Percentiles rank a stretch among this genome's conserved stretches.
Conservation (phyloP, 1,140 invertebrate genomes). For the Drosophila malerkotliana region DNA sequence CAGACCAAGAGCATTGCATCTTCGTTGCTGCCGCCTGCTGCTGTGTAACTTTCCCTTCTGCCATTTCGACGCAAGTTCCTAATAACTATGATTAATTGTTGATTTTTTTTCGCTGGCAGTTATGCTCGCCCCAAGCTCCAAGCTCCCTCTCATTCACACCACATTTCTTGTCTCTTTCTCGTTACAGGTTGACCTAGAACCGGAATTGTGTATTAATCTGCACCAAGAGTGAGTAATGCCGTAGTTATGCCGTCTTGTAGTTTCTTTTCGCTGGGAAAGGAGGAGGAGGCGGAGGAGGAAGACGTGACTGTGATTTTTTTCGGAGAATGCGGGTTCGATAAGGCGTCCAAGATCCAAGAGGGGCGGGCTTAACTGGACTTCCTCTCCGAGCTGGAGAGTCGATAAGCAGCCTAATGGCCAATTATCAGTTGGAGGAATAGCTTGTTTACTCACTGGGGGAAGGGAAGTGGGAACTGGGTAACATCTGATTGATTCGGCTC, state of each 20-base stretch:
- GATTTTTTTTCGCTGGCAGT: conserved; percentile 23
- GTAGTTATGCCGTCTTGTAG: conserved; percentile 36
- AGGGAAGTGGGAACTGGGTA: neutral
- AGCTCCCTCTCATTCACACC: conserved; percentile 39
- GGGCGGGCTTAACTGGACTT: conserved; percentile 2
- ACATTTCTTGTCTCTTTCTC: conserved; percentile 50
- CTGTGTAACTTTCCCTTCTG: conserved; percentile 44
- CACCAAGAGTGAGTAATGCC: conserved; percentile 90
- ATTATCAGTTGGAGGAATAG: conserved; percentile 27
- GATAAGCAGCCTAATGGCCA: conserved; percentile 47
- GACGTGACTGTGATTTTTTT: conserved; percentile 43
- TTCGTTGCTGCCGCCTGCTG: conserved; percentile 17
- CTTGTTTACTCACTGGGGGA: conserved; percentile 34
- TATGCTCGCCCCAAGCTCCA: conserved; percentile 23
- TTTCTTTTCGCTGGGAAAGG: conserved; percentile 6
- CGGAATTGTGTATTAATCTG: conserved; percentile 89
- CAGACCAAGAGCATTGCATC: conserved; percentile 13
- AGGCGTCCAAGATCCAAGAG: neutral
- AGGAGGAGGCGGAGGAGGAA: conserved; percentile 5
- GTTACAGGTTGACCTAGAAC: conserved; percentile 90
- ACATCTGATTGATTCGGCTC: conserved; percentile 45
- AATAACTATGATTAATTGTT: conserved; percentile 60
- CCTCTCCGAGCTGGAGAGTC: conserved; percentile 7
- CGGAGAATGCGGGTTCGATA: conserved; percentile 3
- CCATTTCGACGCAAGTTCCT: conserved; percentile 27